Evolutionary conservation across 2,113 vertebrate genomes (phyloP), one percentile per base, ranked within the genome.

Genomic region (Plestiodon gilberti): DNA sequence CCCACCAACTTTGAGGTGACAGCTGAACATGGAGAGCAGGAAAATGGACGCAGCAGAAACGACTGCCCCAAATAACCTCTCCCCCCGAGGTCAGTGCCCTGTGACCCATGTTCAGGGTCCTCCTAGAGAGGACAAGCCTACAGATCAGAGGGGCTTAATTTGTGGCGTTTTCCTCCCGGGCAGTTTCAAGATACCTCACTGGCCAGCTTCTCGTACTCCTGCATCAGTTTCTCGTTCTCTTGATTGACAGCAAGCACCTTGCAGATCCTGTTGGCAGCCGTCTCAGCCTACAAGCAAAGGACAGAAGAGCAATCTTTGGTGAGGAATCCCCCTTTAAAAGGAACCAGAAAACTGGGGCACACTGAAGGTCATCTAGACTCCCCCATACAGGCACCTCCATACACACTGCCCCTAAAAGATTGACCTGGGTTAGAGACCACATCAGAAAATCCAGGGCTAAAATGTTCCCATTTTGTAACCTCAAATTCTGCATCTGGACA

Each of bases 241-340:
- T 96, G 96, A 87, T 96, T 96, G 83, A 96, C 96, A 0, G 96
- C 96, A 64, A 96, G 95, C 85, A 96, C 96, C 70, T 96, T 96
- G 89, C 96, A 96, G 94, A 96, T 96, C 87, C 96, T 93, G 87
- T 96, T 96, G 86, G 96, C 95, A 0, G 96, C 96, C 0, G 96
- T 96, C 92, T 96, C 96, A 0, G 96, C 96, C 96, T 96, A 88
- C 82, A 52, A 14, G 40, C 43, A 40, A 57, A 28, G 38, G 13
- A 2, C 20, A 52, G 25, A 67, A 62, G 59, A 87, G 30, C 33
- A 67, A 7, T 13, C 15, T 22, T 4, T 13, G 7, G 35, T 71
- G 20, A 78, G 40, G 59, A 67, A 14, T 25, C n/a, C 48, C 23
- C 62, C 43, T 8, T 2, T 33, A 71, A 71, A 71, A 71, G 35